phyloP scores from a whole-genome alignment of 1,140 invertebrate genomes.

The Notospermus geniculatus region DNA sequence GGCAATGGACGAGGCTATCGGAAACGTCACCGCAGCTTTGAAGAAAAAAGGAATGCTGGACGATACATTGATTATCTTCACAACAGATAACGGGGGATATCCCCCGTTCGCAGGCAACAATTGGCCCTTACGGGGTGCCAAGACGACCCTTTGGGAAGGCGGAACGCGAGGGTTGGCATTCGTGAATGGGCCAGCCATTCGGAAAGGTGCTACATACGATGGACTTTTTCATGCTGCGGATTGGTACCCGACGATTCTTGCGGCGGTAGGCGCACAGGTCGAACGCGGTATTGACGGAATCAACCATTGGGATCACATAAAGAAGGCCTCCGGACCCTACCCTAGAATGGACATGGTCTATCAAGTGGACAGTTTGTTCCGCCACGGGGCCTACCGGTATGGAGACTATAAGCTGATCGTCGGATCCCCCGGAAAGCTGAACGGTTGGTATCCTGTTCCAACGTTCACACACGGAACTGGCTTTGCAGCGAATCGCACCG shows the following conservation, averaged over 20 bases:
- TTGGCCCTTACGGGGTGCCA: conserved; percentile 56
- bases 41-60: conserved; percentile 54
- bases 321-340: neutral
- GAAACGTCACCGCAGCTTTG: conserved; percentile 54
- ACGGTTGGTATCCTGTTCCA: conserved; percentile 14
- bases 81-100: conserved; percentile 56
- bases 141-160: conserved; percentile 58
- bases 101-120: conserved; percentile 54
- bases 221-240: conserved; percentile 17
- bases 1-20: conserved; percentile 57
- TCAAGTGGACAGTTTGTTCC: neutral
- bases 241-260: conserved; percentile 13
- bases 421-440: neutral
- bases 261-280: neutral
- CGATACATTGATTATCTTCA: conserved; percentile 51
- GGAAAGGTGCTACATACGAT: conserved; percentile 14
- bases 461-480: conserved; percentile 2
- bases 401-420: conserved; percentile 13
- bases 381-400: neutral
- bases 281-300: conserved; percentile 1
- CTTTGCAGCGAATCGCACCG: neutral
- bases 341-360: neutral
- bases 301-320: neutral
- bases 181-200: conserved; percentile 29
- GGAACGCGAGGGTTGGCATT: conserved; percentile 43